Base-by-base conservation (phyloP, 2,888 invertebrate genomes). In the Drosophila paramelanica region DNA sequence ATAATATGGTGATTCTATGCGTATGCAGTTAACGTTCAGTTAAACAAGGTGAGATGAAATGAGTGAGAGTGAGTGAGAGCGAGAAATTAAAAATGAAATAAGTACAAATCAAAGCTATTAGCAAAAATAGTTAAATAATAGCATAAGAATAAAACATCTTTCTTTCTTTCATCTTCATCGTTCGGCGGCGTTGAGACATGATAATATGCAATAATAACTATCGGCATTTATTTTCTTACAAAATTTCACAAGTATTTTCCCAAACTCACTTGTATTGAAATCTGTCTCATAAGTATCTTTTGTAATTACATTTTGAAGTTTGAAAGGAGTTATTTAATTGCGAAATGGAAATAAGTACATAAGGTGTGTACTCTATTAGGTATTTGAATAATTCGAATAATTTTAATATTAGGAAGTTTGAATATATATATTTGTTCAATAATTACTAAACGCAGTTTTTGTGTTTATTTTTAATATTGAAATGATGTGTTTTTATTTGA, bases 231-330 rank as follows among this genome's bases (percentile, higher is more conserved):
- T 61, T 67, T 77, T 39, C 43, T 59, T 56, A 55, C 23, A 57
- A 57, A 61, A 62, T 38, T 77, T 88, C 91, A 90, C 90, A 90
- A 89, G 90, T 91, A 86, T 86, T 89, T 90, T 91, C 90, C 90
- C 91, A 90, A 91, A 81, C 83, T 79, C 82, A 87, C 91, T 90
- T 90, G 90, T 79, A 90, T 91, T 91, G 90, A 90, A 90, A 90
- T 91, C 91, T 90, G 91, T 90, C 90, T 90, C 91, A 89, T 90
- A 90, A 90, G 90, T 90, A 90, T 90, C 90, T 90, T 91, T 91
- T 90, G 91, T 90, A 90, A 90, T 89, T 71, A 73, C 50, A 61
- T 65, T 68, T 84, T 76, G 27, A n/a, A 68, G 67, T 50, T 55
- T 36, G 25, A 61, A 59, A 70, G 47, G 55, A 83, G 51, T 73